Evolutionary conservation across 2,888 invertebrate species (phyloP).

Genomic region (Plebejus melissa): DNA sequence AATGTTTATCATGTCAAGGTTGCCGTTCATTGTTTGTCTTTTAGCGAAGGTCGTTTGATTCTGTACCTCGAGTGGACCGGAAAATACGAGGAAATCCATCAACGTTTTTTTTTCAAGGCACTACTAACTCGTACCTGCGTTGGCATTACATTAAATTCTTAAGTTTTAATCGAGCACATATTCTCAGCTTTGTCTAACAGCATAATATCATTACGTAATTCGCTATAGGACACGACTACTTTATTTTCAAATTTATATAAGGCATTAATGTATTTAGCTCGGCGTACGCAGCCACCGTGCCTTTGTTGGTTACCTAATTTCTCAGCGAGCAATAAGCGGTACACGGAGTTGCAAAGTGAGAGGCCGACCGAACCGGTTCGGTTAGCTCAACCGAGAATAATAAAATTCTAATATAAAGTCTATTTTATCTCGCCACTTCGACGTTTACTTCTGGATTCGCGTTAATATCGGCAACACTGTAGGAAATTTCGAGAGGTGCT

Average conservation of each 20-base stretch:
- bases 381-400: conserved; percentile 64
- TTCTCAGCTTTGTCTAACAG: conserved; percentile 25
- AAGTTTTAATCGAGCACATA: conserved; percentile 3
- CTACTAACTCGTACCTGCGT: conserved; percentile 47
- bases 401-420: conserved; percentile 40
- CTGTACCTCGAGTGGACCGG: conserved; percentile 63
- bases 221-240: conserved; percentile 40
- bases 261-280: conserved; percentile 53
- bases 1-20: conserved; percentile 71
- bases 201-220: conserved; percentile 15
- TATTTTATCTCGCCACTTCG: conserved; percentile 30
- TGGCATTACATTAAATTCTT: conserved; percentile 19
- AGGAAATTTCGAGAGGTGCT: conserved; percentile 40
- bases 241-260: conserved; percentile 46
- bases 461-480: conserved; percentile 7
- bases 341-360: conserved; percentile 71
- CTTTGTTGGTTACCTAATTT: conserved; percentile 77
- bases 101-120: conserved; percentile 71
- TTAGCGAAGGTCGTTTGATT: conserved; percentile 66
- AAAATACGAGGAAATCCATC: conserved; percentile 76
- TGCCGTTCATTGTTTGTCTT: conserved; percentile 74
- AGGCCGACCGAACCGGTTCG: conserved; percentile 75
- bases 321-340: conserved; percentile 68
- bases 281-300: conserved; percentile 60
- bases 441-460: conserved; percentile 23